Conservation (phyloP, 2,113 vertebrate species). For the Saguinus imperator region DNA sequence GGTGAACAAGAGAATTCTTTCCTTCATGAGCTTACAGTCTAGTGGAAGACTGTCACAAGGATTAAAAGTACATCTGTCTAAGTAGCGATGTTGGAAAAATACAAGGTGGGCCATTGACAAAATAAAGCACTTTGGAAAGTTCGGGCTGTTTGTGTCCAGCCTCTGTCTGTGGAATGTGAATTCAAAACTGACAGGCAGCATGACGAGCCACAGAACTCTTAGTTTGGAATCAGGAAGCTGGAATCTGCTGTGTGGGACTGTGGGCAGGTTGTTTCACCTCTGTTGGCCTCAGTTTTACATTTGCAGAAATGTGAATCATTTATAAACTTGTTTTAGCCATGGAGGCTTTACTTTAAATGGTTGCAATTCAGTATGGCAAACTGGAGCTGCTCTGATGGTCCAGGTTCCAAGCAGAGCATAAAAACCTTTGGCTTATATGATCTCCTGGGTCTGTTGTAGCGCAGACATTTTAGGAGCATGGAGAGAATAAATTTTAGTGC, state of each 20-base stretch:
- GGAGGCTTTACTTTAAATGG: neutral
- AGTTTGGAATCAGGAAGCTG: neutral
- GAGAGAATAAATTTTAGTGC: neutral
- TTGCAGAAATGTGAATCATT: neutral
- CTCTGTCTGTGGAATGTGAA: neutral
- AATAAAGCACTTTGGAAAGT: neutral
- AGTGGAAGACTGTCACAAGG: neutral
- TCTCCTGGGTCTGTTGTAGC: neutral
- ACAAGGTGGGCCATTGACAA: neutral
- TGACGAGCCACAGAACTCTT: neutral
- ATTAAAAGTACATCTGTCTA: neutral
- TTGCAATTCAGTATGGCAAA: neutral
- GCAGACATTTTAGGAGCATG: neutral
- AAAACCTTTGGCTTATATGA: neutral
- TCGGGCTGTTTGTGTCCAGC: neutral
- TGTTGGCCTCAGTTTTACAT: neutral
- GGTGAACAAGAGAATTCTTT: neutral
- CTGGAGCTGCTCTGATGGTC: neutral
- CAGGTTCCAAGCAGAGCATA: neutral
- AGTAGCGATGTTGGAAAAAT: neutral
- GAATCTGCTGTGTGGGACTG: neutral
- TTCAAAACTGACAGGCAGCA: fast-evolving
- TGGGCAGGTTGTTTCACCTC: neutral
- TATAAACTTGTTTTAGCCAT: neutral
- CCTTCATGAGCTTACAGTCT: neutral